Conservation (phyloP, 2,113 vertebrate genomes). For the Corydoras maculifer region DNA sequence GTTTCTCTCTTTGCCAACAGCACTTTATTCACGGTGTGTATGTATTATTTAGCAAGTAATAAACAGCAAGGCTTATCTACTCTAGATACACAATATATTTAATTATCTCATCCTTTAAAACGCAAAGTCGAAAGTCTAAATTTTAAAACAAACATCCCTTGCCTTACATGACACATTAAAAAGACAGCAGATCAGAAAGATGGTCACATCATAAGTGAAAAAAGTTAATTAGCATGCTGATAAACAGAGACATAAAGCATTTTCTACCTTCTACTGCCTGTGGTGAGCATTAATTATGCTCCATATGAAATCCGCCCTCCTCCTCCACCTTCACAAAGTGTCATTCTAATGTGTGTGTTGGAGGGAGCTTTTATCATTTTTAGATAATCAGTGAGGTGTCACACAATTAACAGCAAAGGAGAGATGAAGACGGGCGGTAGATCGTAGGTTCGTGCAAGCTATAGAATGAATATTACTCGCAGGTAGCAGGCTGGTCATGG, state of each 20-base stretch:
- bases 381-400: slow-evolving; percentile 44
- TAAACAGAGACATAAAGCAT: slow-evolving; percentile 25
- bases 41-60: too few relatives aligned
- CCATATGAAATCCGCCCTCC: slow-evolving; percentile 16
- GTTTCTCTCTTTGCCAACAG: too few relatives aligned
- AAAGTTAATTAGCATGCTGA: slow-evolving; percentile 54
- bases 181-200: slow-evolving; percentile 22
- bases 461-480: slow-evolving; percentile 42
- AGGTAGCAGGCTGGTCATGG: slow-evolving; percentile 13
- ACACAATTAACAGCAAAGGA: slow-evolving; percentile 26
- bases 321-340: background rate
- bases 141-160: background rate
- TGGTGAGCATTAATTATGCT: slow-evolving; percentile 49
- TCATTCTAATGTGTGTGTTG: background rate
- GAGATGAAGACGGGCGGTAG: too few relatives aligned
- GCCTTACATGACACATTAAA: background rate
- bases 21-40: too few relatives aligned
- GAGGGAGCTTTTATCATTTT: slow-evolving; percentile 42
- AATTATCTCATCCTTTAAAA: slow-evolving; percentile 18
- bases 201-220: slow-evolving; percentile 39
- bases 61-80: background rate
- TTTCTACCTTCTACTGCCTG: slow-evolving; percentile 40
- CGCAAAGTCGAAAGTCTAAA: slow-evolving; percentile 2
- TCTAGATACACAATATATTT: background rate
- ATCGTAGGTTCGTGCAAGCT: slow-evolving; percentile 7